phyloP scores from a whole-genome alignment of 2,113 vertebrate genomes.

The Stegastes partitus region DNA sequence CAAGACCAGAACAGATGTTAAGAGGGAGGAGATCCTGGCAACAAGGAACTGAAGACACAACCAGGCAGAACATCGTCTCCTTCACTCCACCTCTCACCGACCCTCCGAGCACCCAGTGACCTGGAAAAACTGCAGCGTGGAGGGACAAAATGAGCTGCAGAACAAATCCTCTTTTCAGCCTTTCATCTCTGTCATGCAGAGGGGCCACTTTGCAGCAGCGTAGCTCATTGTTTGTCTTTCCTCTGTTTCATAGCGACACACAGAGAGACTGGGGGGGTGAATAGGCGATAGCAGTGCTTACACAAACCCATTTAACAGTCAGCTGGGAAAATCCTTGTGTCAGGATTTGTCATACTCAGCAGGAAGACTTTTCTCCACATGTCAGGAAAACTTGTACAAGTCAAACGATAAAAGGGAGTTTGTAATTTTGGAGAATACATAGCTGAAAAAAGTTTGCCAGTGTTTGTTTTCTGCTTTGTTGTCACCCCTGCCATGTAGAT shows the following conservation, averaged over 20 bases:
- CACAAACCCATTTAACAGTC: constrained; percentile 37
- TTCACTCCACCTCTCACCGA: no score
- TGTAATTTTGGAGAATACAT: no score
- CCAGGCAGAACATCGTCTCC: no score
- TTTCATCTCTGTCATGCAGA: constrained; percentile 28
- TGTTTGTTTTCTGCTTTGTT: neutral
- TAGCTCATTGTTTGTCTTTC: constrained; percentile 60
- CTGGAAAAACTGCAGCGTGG: constrained; percentile 68
- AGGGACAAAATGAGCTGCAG: constrained; percentile 26
- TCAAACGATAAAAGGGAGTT: neutral
- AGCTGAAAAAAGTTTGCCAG: neutral
- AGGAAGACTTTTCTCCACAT: neutral
- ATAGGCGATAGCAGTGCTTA: constrained; percentile 9
- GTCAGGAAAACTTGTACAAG: neutral
- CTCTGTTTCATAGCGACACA: constrained; percentile 50
- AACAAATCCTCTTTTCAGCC: constrained; percentile 42
- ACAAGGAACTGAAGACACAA: no score
- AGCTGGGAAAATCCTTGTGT: neutral
- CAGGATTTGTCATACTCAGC: constrained; percentile 40
- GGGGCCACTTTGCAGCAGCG: constrained; percentile 26
- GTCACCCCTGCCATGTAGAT: neutral
- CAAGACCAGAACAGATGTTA: no score
- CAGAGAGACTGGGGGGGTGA: constrained; percentile 4
- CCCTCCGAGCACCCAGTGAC: constrained; percentile 39
- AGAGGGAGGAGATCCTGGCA: no score